Conservation (phyloP, 2,888 invertebrate species). For the Gymnosoma rotundatum region DNA sequence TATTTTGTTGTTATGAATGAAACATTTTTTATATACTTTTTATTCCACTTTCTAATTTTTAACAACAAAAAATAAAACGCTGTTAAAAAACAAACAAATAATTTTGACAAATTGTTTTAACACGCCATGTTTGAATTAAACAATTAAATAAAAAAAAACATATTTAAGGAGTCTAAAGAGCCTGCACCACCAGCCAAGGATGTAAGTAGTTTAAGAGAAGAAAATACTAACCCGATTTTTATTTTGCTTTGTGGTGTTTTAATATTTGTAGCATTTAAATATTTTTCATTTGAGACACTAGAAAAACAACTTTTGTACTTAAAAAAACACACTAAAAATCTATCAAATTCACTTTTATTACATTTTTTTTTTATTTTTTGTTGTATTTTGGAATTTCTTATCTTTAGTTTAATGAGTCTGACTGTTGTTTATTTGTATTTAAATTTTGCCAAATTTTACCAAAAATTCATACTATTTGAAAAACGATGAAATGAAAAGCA, state of each 20-base stretch:
- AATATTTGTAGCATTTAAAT: slow-evolving; percentile 51
- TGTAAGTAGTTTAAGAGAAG: slow-evolving; percentile 78
- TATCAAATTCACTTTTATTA: slow-evolving; percentile 27
- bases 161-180: slow-evolving; percentile 76
- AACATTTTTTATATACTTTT: slow-evolving; percentile 62
- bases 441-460: slow-evolving; percentile 3
- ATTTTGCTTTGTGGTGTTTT: slow-evolving; percentile 58
- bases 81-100: slow-evolving; percentile 56
- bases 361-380: background rate
- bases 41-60: slow-evolving; percentile 58
- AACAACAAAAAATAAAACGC: slow-evolving; percentile 64
- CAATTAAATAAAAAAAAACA: slow-evolving; percentile 48
- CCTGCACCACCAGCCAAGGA: slow-evolving; percentile 77
- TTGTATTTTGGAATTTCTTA: slow-evolving; percentile 4
- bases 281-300: slow-evolving; percentile 48
- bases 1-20: slow-evolving; percentile 66
- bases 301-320: slow-evolving; percentile 66
- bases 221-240: slow-evolving; percentile 46
- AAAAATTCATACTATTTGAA: slow-evolving; percentile 25
- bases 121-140: slow-evolving; percentile 50
- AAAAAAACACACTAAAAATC: slow-evolving; percentile 3
- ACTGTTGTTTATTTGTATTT: slow-evolving; percentile 16
- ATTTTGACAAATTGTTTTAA: slow-evolving; percentile 72
- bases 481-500: slow-evolving; percentile 35
- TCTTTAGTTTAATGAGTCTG: background rate